Evolutionary conservation across 1,140 invertebrate species (phyloP), one percentile per base, ranked within the genome.

Genomic region (Drosophila nikananu): DNA sequence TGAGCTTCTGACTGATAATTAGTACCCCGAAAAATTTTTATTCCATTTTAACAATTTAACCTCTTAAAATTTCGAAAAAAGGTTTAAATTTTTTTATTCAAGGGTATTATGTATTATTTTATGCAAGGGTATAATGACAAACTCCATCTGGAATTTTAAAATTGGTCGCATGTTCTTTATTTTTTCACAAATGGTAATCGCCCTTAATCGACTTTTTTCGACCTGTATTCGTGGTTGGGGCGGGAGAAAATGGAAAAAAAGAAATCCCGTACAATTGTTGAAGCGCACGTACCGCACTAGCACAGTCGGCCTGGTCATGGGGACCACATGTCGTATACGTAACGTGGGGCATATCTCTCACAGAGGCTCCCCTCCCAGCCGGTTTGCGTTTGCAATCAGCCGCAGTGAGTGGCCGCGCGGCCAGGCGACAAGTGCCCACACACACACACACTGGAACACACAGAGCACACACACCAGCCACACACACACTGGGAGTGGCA

Each of bases 281-380:
- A 90, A 73, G 86, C 86, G 71, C 86, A 90, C 86, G 86, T 90
- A 90, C 79, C 74, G 68, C 79, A 90, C 75, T 80, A 78, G 27
- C 25, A n/a, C 44, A 49, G 23, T 39, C 27, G 23, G 49, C 41
- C 71, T 52, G 54, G 61, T 51, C 76, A 51, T 57, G 42, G 51
- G 70, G 65, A 63, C 80, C 76, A 86, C 83, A 87, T 82, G 81
- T 87, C 84, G 84, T 89, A 87, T 89, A 87, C 84, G 84, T 87
- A 87, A 81, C 84, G 73, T 81, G 68, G 77, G 68, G 77, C 67
- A 80, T 89, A 87, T 89, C 83, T 87, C 80, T 80, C 49, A 57
- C 66, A 54, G 51, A 51, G 73, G 30, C 73, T 58, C 13, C 46
- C 48, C 51, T 59, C 37, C 39, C 39, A 19, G 27, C 57, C 66